phyloP scores from a whole-genome alignment of 2,888 invertebrate species.

The Salticus scenicus region DNA sequence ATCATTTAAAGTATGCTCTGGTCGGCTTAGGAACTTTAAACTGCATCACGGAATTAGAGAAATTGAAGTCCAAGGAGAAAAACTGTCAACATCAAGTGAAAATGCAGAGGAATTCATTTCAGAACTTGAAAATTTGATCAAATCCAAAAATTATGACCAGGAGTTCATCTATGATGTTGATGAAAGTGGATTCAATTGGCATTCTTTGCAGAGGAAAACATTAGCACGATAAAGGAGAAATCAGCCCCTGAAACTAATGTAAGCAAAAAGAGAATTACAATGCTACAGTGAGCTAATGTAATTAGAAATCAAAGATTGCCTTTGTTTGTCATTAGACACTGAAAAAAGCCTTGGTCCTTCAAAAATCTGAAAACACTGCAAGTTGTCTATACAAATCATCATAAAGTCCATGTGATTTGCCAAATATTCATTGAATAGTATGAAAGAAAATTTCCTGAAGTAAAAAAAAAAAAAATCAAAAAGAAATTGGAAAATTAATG shows the following conservation, averaged over 20 bases:
- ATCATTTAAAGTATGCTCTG: neutral
- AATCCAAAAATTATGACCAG: neutral
- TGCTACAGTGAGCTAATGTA: neutral
- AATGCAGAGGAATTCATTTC: neutral
- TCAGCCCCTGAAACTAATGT: neutral
- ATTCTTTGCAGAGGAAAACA: neutral
- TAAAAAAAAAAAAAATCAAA: neutral
- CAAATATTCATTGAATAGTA: neutral
- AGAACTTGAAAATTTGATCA: neutral
- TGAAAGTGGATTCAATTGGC: neutral
- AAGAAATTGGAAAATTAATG: neutral
- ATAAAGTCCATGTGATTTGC: too few species aligned
- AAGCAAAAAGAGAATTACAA: neutral
- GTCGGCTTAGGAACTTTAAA: neutral
- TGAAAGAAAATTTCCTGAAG: neutral
- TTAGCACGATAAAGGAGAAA: neutral
- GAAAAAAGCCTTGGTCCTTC: neutral
- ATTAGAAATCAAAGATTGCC: neutral
- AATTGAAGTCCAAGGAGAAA: constrained; percentile 7
- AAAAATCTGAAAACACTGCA: too few species aligned
- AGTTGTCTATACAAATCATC: too few species aligned
- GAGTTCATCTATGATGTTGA: neutral
- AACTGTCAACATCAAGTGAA: neutral
- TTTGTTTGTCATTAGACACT: neutral
- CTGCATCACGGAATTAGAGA: neutral